Conservation (phyloP, 2,888 invertebrate species). For the Dugesia japonica region DNA sequence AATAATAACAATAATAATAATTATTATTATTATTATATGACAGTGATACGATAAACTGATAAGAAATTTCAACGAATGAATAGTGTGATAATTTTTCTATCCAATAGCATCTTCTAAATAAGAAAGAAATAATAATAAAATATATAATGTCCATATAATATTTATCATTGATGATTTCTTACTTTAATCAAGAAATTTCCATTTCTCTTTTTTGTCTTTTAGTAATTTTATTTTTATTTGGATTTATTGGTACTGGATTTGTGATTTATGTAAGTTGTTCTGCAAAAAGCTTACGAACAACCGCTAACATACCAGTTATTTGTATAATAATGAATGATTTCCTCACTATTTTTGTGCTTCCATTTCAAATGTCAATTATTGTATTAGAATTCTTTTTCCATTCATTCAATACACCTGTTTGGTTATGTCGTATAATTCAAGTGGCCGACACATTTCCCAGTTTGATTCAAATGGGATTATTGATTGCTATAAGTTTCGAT, state of each 20-base stretch:
- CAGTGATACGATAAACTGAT: too few relatives aligned
- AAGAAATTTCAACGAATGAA: too few relatives aligned
- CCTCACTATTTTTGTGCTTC: neutral
- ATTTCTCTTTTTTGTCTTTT: neutral
- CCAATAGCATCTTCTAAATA: too few relatives aligned
- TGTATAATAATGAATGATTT: slow-evolving; percentile 23
- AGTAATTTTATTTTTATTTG: neutral
- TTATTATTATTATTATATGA: too few relatives aligned
- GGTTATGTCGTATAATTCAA: neutral
- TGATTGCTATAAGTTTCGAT: slow-evolving; percentile 26
- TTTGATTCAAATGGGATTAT: slow-evolving; percentile 29
- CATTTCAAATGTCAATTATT: neutral
- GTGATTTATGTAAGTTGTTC: neutral
- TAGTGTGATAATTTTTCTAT: too few relatives aligned
- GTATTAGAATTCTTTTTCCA: neutral
- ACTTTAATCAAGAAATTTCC: neutral
- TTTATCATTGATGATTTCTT: too few relatives aligned
- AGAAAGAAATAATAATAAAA: too few relatives aligned
- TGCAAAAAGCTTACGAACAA: neutral
- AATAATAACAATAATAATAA: too few relatives aligned
- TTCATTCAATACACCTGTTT: neutral
- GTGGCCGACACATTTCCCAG: slow-evolving; percentile 24
- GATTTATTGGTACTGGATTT: slow-evolving; percentile 12
- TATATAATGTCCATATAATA: too few relatives aligned
- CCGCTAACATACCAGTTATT: slow-evolving; percentile 26